Evolutionary conservation across 2,797 vertebrate species (phyloP), one percentile per base, ranked within the genome.

Genomic region (Pseudopleuronectes americanus): DNA sequence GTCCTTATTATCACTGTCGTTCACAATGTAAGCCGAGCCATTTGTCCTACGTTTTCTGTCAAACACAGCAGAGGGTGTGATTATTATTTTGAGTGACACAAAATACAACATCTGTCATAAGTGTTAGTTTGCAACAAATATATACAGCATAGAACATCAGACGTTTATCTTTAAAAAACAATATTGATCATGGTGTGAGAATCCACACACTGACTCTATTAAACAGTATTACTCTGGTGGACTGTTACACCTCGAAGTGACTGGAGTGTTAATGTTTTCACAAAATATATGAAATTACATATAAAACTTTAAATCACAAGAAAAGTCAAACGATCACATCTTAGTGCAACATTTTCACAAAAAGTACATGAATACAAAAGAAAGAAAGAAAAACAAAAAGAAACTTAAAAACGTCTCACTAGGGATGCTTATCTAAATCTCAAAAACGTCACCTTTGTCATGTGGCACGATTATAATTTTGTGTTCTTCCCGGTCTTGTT

Each of bases 391-490:
- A 47, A 47, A 17, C 17, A n/a, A 19, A 47, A n/a, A 47, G 45
- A 17, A 48, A n/a, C 19, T n/a, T 8, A 48, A 9, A 17, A 45
- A 3, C 12, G 6, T 31, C 28, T 38, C 36, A 38, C 1, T 19
- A 21, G 4, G 41, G 41, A 14, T 4, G 41, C 41, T 43, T 43
- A 12, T 38, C 36, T 43, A 17, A 16, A 43, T 43, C 4, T 6
- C 2, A 43, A 17, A 14, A 14, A 22, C 31, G 38, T n/a, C 4
- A 57, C 54, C 19, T 21, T 4, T 17, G 36, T 2, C 2, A 13
- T 3, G 8, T 0, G 17, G 28, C 36, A 7, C 12, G 21, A 17
- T 78, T 91, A 94, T 68, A 94, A 23, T 71, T 26, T 87, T 56
- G 91, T 94, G 69, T n/a, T 63, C 52, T 77, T 85, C 2, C 4